Percentiles rank a stretch among this genome's conserved stretches.
phyloP scores from a whole-genome alignment of 2,797 vertebrate species.

The Galago senegalensis region DNA sequence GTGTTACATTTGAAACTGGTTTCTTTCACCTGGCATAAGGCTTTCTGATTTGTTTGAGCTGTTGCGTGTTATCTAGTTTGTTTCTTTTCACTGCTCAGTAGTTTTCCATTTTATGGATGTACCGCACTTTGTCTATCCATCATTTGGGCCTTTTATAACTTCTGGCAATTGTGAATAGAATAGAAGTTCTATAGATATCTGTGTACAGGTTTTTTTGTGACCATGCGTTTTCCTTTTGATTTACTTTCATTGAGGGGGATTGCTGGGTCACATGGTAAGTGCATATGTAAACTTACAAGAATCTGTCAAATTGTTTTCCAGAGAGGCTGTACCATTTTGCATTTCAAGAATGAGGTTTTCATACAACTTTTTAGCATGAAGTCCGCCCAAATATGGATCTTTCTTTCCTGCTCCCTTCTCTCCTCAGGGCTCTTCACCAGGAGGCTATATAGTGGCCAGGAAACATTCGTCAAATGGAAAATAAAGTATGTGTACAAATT shows the following conservation, averaged over 20 bases:
- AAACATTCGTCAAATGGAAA: background rate
- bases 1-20: background rate
- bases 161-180: background rate
- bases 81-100: background rate
- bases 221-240: background rate
- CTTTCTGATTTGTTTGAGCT: background rate
- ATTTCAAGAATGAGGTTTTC: background rate
- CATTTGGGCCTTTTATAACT: background rate
- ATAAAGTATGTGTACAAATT: background rate
- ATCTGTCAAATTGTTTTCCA: background rate
- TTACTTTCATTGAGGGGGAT: background rate
- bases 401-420: background rate
- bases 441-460: background rate
- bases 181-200: background rate
- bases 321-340: background rate
- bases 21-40: background rate
- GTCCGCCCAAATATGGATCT: background rate
- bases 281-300: background rate
- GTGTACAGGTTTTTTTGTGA: background rate
- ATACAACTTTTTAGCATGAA: background rate
- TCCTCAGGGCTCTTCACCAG: background rate
- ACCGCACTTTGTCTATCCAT: background rate
- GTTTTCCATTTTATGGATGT: background rate
- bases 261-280: background rate
- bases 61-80: background rate